These are phyloP conservation scores for Sturmia bella DNA, from an alignment of 2,888 invertebrate species.

Conservation along the genomic window DNA sequence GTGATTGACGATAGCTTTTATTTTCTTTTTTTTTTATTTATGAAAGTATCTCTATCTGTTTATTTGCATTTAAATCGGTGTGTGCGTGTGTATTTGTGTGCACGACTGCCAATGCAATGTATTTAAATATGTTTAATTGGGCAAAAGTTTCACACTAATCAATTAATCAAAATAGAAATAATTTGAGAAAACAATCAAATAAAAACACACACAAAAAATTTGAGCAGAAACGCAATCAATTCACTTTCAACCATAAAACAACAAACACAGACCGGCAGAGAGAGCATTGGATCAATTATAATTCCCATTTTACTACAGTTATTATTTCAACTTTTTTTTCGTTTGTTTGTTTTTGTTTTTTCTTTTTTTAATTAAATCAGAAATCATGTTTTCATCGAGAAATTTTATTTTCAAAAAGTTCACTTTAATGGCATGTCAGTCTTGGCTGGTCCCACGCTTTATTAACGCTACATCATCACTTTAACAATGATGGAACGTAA, in stretches of 20 bases:
- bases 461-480: slow-evolving; percentile 19
- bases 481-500: slow-evolving; percentile 69
- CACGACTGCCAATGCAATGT: slow-evolving; percentile 49
- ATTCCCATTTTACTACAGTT: slow-evolving; percentile 27
- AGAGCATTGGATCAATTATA: slow-evolving; percentile 23
- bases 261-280: neutral
- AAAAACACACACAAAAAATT: slow-evolving; percentile 48
- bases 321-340: slow-evolving; percentile 33
- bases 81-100: neutral
- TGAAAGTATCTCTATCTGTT: neutral
- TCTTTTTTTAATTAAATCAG: slow-evolving; percentile 28
- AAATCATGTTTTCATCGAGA: slow-evolving; percentile 30
- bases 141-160: slow-evolving; percentile 63
- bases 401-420: slow-evolving; percentile 5
- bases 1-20: slow-evolving; percentile 17
- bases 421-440: slow-evolving; percentile 18
- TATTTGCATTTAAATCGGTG: neutral
- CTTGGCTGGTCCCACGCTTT: slow-evolving; percentile 60
- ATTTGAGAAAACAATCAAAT: slow-evolving; percentile 61
- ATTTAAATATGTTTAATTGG: slow-evolving; percentile 61
- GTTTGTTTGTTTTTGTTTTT: slow-evolving; percentile 14
- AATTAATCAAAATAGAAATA: slow-evolving; percentile 65
- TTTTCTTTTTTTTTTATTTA: slow-evolving; percentile 14
- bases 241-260: slow-evolving; percentile 1
- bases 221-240: slow-evolving; percentile 10